Conservation (phyloP, 2,113 vertebrate species). For the Leucosticte australis region DNA sequence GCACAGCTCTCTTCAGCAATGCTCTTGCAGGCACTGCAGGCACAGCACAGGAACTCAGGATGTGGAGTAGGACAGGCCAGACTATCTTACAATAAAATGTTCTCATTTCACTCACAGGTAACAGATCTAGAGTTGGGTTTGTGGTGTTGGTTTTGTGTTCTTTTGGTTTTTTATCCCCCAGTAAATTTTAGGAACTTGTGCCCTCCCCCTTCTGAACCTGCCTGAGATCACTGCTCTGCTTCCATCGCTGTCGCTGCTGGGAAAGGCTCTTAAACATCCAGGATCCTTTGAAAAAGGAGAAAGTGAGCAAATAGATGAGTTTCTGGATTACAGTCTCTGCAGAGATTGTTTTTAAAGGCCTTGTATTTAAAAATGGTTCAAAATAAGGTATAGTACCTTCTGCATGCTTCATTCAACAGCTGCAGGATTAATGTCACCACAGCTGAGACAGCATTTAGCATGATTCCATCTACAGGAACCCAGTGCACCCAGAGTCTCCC, state of each 20-base stretch:
- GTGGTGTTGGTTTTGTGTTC: not conserved
- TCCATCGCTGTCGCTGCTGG: not conserved
- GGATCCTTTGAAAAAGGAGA: not conserved
- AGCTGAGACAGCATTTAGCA: not conserved
- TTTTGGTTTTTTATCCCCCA: not conserved
- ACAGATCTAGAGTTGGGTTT: not conserved
- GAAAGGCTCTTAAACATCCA: not conserved
- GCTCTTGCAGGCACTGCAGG: not conserved
- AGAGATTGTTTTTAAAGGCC: not conserved
- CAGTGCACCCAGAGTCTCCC: not conserved
- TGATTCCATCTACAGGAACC: rapidly evolving
- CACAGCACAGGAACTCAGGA: not conserved
- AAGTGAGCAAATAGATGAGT: not conserved
- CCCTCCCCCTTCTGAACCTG: not conserved
- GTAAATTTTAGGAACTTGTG: not conserved
- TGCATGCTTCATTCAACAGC: not conserved
- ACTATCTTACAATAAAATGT: rapidly evolving
- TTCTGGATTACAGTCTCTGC: not conserved
- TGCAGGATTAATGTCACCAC: not conserved
- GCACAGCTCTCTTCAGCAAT: rapidly evolving
- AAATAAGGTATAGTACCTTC: not conserved
- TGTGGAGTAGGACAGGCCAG: not conserved
- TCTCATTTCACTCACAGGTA: not conserved
- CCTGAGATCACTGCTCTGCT: not conserved
- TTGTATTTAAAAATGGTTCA: not conserved